Percentiles rank a stretch among this genome's conserved stretches.
phyloP scores from a whole-genome alignment of 2,113 vertebrate species.

The Oenanthe oenanthe region DNA sequence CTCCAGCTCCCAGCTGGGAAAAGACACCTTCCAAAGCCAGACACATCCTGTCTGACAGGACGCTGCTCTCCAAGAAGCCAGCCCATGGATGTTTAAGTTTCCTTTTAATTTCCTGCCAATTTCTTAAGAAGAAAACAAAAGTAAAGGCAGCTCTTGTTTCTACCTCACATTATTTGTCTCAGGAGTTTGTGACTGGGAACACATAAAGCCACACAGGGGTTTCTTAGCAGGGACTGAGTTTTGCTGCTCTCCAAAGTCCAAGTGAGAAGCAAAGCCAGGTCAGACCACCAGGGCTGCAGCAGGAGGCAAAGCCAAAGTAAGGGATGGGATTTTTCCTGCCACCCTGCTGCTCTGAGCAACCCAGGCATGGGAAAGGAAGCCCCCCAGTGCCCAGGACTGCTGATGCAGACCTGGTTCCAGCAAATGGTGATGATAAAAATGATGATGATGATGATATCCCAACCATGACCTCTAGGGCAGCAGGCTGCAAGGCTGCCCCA shows the following conservation, averaged over 20 bases:
- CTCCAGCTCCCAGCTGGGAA: conserved; percentile 15
- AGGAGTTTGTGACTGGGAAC: background rate
- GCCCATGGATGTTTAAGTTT: conserved; percentile 3
- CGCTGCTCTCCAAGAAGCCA: background rate
- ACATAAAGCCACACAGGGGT: fast-evolving
- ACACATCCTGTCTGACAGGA: conserved; percentile 31
- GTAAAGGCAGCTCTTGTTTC: background rate
- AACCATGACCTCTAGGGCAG: background rate
- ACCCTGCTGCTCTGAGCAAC: fast-evolving
- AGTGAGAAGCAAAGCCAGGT: background rate
- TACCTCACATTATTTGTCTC: background rate
- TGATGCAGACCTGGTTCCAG: background rate
- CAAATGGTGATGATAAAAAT: background rate
- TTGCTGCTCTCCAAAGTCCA: background rate
- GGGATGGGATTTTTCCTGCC: background rate
- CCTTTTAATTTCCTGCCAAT: conserved; percentile 57
- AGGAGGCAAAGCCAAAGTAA: background rate
- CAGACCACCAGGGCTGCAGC: fast-evolving
- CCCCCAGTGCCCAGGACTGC: background rate
- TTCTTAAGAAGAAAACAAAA: conserved; percentile 17
- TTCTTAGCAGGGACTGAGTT: background rate
- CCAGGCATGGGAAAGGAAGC: background rate
- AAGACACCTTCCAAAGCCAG: background rate
- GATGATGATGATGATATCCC: background rate
- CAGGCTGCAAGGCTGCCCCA: background rate